Conservation (phyloP, 37 sponge, comb jelly and placozoan species). For the Spongia lamella region DNA sequence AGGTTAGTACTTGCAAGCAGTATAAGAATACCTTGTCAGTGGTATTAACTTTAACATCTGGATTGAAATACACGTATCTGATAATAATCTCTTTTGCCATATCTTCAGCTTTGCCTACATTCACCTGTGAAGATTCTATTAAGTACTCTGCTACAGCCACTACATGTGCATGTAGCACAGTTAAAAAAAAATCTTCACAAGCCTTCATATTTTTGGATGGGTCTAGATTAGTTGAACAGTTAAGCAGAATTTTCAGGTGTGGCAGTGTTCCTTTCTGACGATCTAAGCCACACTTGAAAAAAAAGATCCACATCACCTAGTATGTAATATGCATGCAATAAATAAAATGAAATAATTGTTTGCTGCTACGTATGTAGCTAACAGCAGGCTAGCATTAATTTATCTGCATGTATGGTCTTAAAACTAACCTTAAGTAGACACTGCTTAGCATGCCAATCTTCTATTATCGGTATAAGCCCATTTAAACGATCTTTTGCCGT, state of each 20-base stretch:
- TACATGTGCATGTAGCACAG: background rate
- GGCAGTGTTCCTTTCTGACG: background rate
- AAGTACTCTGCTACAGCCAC: background rate
- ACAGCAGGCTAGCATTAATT: too few species aligned
- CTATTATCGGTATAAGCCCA: background rate
- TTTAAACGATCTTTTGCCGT: background rate
- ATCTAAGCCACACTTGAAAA: background rate
- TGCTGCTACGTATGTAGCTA: too few species aligned
- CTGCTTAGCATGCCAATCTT: too few species aligned
- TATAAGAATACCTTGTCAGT: constrained; percentile 1
- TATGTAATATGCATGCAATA: background rate
- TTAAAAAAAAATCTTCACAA: background rate
- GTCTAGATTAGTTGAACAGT: background rate
- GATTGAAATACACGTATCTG: background rate
- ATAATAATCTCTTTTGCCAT: background rate
- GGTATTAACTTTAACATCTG: background rate
- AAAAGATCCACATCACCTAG: background rate
- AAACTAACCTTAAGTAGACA: too few species aligned
- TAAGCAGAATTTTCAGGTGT: background rate
- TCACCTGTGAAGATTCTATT: background rate
- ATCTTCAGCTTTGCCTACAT: too few species aligned
- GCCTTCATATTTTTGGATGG: background rate
- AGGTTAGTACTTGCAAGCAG: background rate
- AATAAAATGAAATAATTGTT: too few species aligned
- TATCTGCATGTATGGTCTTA: too few species aligned